Evolutionary conservation across 2,113 vertebrate genomes (phyloP).

Genomic region (Cheilinus undulatus): DNA sequence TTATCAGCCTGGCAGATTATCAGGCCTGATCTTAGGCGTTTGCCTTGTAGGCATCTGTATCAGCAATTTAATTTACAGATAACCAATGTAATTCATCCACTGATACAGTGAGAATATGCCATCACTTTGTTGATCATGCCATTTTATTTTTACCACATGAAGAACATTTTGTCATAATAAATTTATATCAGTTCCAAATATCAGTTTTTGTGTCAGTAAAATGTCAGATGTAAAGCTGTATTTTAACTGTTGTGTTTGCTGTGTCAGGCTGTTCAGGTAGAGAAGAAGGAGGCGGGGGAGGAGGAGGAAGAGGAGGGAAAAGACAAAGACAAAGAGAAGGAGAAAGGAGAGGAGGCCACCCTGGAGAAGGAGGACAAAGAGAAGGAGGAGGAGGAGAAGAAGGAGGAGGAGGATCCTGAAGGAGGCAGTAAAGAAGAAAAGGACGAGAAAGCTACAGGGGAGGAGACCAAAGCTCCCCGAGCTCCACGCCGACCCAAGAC

Average conservation of each 20-base stretch:
- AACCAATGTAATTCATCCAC: too few relatives aligned
- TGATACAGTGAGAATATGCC: too few relatives aligned
- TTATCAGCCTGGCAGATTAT: too few relatives aligned
- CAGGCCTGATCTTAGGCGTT: too few relatives aligned
- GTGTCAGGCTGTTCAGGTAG: slow-evolving; percentile 84
- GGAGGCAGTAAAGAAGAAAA: slow-evolving; percentile 71
- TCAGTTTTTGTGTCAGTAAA: too few relatives aligned
- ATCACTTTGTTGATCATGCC: too few relatives aligned
- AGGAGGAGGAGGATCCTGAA: slow-evolving; percentile 79
- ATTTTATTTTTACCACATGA: too few relatives aligned
- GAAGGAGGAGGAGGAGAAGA: slow-evolving; percentile 65
- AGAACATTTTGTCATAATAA: too few relatives aligned
- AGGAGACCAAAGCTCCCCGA: slow-evolving; percentile 85
- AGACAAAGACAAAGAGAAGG: slow-evolving; percentile 44
- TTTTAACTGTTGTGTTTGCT: slow-evolving; percentile 9
- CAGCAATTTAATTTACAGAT: too few relatives aligned
- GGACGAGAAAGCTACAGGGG: slow-evolving; percentile 77
- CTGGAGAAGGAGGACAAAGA: slow-evolving; percentile 44
- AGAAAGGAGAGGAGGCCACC: slow-evolving; percentile 50
- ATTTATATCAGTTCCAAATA: too few relatives aligned
- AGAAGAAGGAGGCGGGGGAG: slow-evolving; percentile 76
- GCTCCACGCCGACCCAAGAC: slow-evolving; percentile 85
- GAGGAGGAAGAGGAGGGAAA: slow-evolving; percentile 83
- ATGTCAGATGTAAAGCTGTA: too few relatives aligned
- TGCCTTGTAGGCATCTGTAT: too few relatives aligned